A percentile compares a stretch with the other conserved stretches of the same genome.
These are phyloP conservation scores for Aradophagus sp. DNA, from an alignment of 1,140 invertebrate genomes.

Conservation along the genomic window DNA sequence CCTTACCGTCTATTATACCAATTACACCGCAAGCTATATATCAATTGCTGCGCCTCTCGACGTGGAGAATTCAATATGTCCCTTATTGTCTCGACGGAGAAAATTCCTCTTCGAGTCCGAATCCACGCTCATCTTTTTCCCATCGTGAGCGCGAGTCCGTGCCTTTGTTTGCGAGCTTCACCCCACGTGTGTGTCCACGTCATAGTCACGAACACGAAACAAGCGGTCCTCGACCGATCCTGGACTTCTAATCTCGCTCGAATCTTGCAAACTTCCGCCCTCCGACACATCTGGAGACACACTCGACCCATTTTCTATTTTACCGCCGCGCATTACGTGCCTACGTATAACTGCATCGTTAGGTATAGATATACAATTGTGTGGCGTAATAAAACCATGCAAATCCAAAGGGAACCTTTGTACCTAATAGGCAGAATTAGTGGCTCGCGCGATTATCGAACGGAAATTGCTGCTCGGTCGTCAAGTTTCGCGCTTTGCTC, in stretches of 20 bases:
- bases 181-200: conserved; percentile 3
- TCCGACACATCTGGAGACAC: conserved; percentile 47
- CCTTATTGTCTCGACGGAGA: conserved; percentile 29
- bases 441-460: conserved; percentile 6
- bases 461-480: background rate
- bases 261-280: conserved; percentile 45
- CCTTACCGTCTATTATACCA: conserved; percentile 42
- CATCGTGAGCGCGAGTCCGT: conserved; percentile 5
- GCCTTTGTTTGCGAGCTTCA: conserved; percentile 3
- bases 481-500: too few relatives aligned
- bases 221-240: conserved; percentile 48
- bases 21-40: conserved; percentile 30
- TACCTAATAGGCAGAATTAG: conserved; percentile 13
- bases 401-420: conserved; percentile 22
- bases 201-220: conserved; percentile 48
- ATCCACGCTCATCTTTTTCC: conserved; percentile 26
- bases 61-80: conserved; percentile 23
- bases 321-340: conserved; percentile 44
- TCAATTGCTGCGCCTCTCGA: conserved; percentile 4
- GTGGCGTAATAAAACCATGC: conserved; percentile 43
- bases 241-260: conserved; percentile 50
- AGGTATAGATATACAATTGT: conserved; percentile 25
- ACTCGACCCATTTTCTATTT: conserved; percentile 56
- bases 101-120: conserved; percentile 13
- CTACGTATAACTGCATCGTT: conserved; percentile 35